Conservation (phyloP, 2,797 vertebrate species). For the Carcharodon carcharias region DNA sequence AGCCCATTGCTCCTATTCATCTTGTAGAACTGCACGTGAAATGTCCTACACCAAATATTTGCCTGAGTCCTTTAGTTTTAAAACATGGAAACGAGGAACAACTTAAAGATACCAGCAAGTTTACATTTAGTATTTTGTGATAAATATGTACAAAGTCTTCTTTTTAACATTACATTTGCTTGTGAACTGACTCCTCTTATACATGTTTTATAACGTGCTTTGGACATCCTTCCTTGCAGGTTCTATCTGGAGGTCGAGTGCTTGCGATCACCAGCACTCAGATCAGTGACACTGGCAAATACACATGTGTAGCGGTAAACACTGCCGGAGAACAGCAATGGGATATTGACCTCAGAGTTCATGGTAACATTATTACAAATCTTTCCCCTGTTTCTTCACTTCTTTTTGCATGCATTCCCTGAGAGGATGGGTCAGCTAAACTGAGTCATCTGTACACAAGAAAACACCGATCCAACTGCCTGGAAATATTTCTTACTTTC, state of each 20-base stretch:
- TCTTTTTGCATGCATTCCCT: background rate
- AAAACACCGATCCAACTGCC: background rate
- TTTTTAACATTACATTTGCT: background rate
- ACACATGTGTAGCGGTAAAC: constrained; percentile 87
- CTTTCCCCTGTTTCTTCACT: background rate
- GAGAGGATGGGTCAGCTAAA: background rate
- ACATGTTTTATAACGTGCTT: background rate
- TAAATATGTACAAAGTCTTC: background rate
- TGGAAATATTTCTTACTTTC: background rate
- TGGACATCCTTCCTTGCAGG: constrained; percentile 52
- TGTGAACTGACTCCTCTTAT: background rate
- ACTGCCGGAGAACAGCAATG: constrained; percentile 85
- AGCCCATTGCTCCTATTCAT: background rate
- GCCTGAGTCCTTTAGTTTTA: background rate
- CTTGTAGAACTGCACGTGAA: background rate
- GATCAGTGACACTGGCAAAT: constrained; percentile 79
- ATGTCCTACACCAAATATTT: background rate
- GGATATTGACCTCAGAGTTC: constrained; percentile 73
- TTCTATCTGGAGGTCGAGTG: constrained; percentile 75
- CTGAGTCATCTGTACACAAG: background rate
- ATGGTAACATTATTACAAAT: constrained; percentile 65
- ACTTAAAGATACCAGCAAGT: background rate
- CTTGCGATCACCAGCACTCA: constrained; percentile 74
- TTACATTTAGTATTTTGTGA: background rate
- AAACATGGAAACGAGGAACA: background rate